Conservation (phyloP, 2,888 invertebrate genomes). For the Limnephilus auricula region DNA sequence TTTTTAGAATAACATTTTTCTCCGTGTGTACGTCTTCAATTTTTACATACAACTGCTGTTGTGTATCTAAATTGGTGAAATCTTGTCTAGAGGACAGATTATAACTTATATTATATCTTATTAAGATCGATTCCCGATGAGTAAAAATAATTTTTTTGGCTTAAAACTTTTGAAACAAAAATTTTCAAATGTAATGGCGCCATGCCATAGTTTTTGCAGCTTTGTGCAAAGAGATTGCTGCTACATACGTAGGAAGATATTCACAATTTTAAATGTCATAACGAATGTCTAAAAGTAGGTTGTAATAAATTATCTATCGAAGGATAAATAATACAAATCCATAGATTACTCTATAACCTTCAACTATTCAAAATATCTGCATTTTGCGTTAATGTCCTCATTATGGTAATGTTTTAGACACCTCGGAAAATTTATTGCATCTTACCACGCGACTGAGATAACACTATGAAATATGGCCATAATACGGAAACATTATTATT, state of each 20-base stretch:
- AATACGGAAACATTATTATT: neutral
- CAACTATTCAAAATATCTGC: constrained; percentile 25
- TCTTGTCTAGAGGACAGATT: neutral
- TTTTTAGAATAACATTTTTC: no score
- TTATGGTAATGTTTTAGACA: constrained; percentile 36
- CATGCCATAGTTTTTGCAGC: neutral
- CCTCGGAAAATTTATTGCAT: constrained; percentile 19
- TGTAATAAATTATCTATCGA: neutral
- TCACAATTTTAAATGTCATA: neutral
- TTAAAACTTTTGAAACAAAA: no score
- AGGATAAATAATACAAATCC: neutral
- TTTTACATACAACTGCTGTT: neutral
- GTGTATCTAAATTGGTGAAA: neutral
- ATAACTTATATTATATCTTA: no score
- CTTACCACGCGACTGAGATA: constrained; percentile 22
- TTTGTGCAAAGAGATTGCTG: neutral
- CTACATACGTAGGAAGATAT: neutral
- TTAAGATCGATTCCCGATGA: neutral
- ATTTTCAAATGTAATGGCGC: no score
- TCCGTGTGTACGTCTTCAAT: neutral
- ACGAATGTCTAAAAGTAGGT: neutral
- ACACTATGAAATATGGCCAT: neutral
- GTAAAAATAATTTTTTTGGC: neutral
- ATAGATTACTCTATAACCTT: constrained; percentile 19
- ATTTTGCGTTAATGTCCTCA: constrained; percentile 32